Conservation (phyloP, 2,888 invertebrate genomes). For the Spisula subtruncata region DNA sequence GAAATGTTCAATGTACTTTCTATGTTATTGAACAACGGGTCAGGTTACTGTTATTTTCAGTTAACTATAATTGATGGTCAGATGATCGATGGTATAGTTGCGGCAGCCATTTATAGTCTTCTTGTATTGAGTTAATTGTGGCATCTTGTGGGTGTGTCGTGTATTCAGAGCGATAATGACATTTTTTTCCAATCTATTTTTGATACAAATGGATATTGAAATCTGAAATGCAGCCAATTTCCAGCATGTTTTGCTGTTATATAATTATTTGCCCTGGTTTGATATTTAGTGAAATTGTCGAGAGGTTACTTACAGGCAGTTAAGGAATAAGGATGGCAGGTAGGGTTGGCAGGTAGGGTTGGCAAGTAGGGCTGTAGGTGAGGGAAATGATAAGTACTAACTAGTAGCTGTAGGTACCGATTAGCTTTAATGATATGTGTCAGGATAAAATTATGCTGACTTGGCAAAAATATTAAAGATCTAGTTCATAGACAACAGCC, state of each 20-base stretch:
- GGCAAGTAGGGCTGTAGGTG: too few relatives aligned
- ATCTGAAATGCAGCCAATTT: neutral
- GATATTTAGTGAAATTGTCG: neutral
- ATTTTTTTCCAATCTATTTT: neutral
- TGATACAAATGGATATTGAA: neutral
- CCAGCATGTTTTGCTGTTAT: neutral
- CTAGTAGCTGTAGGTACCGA: too few relatives aligned
- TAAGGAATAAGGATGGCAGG: too few relatives aligned
- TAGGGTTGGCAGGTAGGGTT: too few relatives aligned
- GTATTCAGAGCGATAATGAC: neutral
- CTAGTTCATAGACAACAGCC: too few relatives aligned
- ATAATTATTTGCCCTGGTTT: neutral
- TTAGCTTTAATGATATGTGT: too few relatives aligned
- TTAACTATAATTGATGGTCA: neutral
- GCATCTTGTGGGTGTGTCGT: neutral
- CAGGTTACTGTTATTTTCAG: neutral
- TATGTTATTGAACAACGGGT: neutral
- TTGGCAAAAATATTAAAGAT: too few relatives aligned
- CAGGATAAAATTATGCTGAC: too few relatives aligned
- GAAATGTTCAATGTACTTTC: neutral
- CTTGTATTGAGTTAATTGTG: neutral
- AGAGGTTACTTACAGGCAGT: neutral
- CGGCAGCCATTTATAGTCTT: neutral
- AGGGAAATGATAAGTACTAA: too few relatives aligned
- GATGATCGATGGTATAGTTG: neutral